Evolutionary conservation across 2,797 vertebrate genomes (phyloP).

Genomic region (Smutsia temminckii): DNA sequence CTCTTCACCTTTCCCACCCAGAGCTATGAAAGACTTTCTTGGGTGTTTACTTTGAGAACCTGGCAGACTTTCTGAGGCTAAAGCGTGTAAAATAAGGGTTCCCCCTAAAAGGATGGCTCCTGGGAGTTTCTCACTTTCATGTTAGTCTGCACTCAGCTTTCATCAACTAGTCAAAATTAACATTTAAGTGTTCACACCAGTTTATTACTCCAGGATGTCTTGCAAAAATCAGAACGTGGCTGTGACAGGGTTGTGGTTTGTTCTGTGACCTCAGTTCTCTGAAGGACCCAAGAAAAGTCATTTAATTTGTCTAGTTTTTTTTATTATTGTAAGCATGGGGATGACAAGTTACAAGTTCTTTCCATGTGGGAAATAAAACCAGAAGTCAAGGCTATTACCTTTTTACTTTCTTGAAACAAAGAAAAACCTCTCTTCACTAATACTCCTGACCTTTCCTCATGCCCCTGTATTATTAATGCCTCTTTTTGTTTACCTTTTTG

Average conservation of each 20-base stretch:
- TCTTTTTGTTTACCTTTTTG: background rate
- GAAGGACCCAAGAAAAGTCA: background rate
- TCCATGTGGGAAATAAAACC: background rate
- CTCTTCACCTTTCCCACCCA: background rate
- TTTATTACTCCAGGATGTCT: background rate
- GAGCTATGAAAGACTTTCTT: background rate
- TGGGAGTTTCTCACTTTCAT: background rate
- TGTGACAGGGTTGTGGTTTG: background rate
- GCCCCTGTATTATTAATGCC: background rate
- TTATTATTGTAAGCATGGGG: background rate
- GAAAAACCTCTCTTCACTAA: background rate
- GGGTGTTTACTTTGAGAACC: background rate
- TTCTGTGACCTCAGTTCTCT: background rate
- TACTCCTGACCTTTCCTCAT: background rate
- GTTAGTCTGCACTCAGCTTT: too few relatives aligned
- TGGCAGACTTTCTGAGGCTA: background rate
- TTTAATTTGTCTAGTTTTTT: background rate
- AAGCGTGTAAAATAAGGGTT: background rate
- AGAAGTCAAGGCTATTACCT: background rate
- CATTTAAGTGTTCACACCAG: background rate
- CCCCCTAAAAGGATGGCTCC: background rate
- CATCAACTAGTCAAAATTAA: background rate
- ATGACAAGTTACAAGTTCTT: background rate
- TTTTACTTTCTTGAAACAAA: background rate
- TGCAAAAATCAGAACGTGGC: background rate